A percentile compares a stretch with the other conserved stretches of the same genome.
Conservation (phyloP, 1,140 invertebrate genomes). For the Conus betulinus region DNA sequence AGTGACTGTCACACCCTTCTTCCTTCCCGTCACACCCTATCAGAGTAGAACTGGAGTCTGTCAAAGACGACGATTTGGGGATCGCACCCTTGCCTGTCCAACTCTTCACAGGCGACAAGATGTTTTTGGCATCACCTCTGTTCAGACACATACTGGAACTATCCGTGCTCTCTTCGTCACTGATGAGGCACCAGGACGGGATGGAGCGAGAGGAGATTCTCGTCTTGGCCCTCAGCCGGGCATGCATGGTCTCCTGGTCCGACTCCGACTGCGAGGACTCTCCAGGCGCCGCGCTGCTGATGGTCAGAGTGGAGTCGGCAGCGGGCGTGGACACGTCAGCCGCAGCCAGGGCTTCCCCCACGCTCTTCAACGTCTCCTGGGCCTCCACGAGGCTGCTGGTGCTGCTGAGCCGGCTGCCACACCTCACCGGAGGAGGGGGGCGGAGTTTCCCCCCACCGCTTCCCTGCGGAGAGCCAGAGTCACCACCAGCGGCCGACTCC, state of each 20-base stretch:
- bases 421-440: slow-evolving; percentile 53
- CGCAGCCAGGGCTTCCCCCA: neutral
- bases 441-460: slow-evolving; percentile 33
- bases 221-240: slow-evolving; percentile 60
- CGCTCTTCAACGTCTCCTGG: slow-evolving; percentile 10
- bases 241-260: slow-evolving; percentile 66
- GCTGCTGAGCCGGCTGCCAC: slow-evolving; percentile 37
- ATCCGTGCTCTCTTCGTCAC: slow-evolving; percentile 58
- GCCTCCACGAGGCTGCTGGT: slow-evolving; percentile 44
- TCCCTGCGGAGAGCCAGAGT: neutral
- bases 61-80: neutral
- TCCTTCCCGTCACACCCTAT: neutral
- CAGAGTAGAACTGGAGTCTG: neutral
- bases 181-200: slow-evolving; percentile 60
- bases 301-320: slow-evolving; percentile 5
- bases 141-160: slow-evolving; percentile 13
- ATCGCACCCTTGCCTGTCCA: neutral
- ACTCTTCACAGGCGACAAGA: slow-evolving; percentile 27
- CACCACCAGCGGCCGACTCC: neutral
- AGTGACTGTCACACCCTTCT: neutral
- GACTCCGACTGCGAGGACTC: slow-evolving; percentile 66
- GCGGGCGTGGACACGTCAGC: neutral
- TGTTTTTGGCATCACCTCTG: neutral
- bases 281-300: slow-evolving; percentile 37
- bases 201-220: slow-evolving; percentile 51